phyloP scores from a whole-genome alignment of 2,888 invertebrate genomes.

The Chromoteleia sp. region DNA sequence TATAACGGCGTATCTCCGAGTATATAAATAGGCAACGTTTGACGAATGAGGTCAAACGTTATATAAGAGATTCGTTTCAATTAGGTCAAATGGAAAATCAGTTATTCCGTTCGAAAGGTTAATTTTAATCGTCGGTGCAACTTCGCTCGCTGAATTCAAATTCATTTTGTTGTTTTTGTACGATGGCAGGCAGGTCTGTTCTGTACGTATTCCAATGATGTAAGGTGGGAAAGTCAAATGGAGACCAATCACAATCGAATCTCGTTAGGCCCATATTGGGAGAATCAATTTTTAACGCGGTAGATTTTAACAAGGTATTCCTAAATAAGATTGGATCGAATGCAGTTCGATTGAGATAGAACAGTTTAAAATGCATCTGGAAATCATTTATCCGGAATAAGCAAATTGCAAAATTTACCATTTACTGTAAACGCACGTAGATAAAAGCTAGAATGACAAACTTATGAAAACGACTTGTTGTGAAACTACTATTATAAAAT shows the following conservation, averaged over 20 bases:
- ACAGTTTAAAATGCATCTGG: conserved; percentile 8
- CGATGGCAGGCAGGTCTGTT: background rate
- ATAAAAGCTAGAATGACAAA: conserved; percentile 27
- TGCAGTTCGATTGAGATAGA: conserved; percentile 51
- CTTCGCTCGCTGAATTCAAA: background rate
- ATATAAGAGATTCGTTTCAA: conserved; percentile 48
- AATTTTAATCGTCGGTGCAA: conserved; percentile 11
- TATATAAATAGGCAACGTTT: conserved; percentile 23
- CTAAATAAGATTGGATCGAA: conserved; percentile 36
- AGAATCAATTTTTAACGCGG: conserved; percentile 12
- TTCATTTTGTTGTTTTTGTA: conserved; percentile 16
- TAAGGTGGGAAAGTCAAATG: conserved; percentile 56
- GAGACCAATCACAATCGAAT: conserved; percentile 37
- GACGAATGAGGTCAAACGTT: conserved; percentile 39
- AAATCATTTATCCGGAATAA: conserved; percentile 39
- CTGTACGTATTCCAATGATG: conserved; percentile 19
- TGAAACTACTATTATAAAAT: conserved; percentile 5
- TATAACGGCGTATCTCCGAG: conserved; percentile 4
- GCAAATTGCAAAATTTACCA: conserved; percentile 45
- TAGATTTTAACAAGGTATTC: conserved; percentile 52
- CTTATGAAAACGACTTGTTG: conserved; percentile 16
- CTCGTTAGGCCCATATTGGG: conserved; percentile 44
- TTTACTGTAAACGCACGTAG: conserved; percentile 26
- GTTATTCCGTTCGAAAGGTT: conserved; percentile 35
- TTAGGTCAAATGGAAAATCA: conserved; percentile 28